Percentiles rank a stretch among this genome's conserved stretches.
phyloP scores from a whole-genome alignment of 1,140 invertebrate species.

The Meloidogyne chitwoodi region DNA sequence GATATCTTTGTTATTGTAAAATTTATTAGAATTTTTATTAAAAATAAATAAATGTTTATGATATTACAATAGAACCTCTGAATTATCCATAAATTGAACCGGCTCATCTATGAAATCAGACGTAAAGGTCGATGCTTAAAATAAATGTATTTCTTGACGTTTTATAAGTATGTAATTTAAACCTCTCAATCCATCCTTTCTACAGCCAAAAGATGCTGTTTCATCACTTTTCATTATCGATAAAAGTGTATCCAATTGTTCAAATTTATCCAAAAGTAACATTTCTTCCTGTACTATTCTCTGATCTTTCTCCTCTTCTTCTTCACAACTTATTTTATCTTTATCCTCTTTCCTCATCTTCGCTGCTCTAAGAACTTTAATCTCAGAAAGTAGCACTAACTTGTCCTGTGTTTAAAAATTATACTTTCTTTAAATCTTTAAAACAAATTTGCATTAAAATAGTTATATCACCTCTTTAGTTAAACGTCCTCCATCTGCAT shows the following conservation, averaged over 20 bases:
- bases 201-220: neutral
- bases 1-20: too few species aligned
- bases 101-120: neutral
- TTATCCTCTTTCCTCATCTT: neutral
- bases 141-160: too few species aligned
- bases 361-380: conserved; percentile 1
- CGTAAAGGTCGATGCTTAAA: too few species aligned
- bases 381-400: neutral
- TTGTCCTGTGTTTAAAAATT: neutral
- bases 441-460: neutral
- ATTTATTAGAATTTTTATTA: too few species aligned
- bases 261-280: conserved; percentile 11
- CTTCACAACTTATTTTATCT: neutral
- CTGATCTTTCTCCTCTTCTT: conserved; percentile 4
- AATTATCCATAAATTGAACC: neutral
- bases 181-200: neutral
- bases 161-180: neutral
- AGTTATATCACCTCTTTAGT: neutral
- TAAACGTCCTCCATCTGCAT: neutral
- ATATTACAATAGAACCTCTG: too few species aligned
- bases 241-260: neutral
- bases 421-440: neutral
- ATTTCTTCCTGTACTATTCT: neutral
- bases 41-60: too few species aligned
- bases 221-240: neutral